Base-by-base conservation (phyloP, 2,797 vertebrate species). In the Oreonectes daqikongensis region DNA sequence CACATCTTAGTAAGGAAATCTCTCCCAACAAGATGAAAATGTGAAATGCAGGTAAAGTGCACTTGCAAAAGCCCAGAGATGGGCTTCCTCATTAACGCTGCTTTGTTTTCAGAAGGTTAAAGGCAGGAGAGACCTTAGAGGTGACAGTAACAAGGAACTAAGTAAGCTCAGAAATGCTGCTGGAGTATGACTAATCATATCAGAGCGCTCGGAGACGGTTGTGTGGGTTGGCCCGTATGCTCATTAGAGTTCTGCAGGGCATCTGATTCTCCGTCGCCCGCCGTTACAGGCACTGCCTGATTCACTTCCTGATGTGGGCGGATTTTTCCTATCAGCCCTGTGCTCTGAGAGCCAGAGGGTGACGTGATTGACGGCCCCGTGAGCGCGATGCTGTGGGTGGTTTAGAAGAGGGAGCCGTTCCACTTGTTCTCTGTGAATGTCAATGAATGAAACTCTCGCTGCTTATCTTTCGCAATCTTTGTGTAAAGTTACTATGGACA, bases 241-340 rank as follows among this genome's bases (percentile, higher is more conserved):
- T 85, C 78, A 80, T 77, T 84, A 79, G 68, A 78, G 73, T 81
- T 78, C 75, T 78, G 77, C 60, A n/a, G 73, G 72, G 70, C 77
- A 73, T 81, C 81, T 84, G 83, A 84, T 84, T 82, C 83, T 82
- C 74, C 32, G 20, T 59, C 35, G 61, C 68, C 75, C 64, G 67
- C 69, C 26, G 52, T 65, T 81, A 63, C 68, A 42, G 30, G 72
- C 71, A 46, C 20, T 18, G 55, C 68, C 79, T 82, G 78, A 80
- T 77, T 84, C 83, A 79, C 75, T 84, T 84, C 83, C 83, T 82
- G 75, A 67, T 82, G 83, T 84, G 78, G 83, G 83, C 7, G 79
- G 59, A 82, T 79, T 73, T 77, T 79, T 80, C 73, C 76, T 61
- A 42, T 82, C 53, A 7, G 63, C 46, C 50, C 74, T 48, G 64